Evolutionary conservation across 2,888 invertebrate genomes (phyloP).

Genomic region (Elmis aenea): DNA sequence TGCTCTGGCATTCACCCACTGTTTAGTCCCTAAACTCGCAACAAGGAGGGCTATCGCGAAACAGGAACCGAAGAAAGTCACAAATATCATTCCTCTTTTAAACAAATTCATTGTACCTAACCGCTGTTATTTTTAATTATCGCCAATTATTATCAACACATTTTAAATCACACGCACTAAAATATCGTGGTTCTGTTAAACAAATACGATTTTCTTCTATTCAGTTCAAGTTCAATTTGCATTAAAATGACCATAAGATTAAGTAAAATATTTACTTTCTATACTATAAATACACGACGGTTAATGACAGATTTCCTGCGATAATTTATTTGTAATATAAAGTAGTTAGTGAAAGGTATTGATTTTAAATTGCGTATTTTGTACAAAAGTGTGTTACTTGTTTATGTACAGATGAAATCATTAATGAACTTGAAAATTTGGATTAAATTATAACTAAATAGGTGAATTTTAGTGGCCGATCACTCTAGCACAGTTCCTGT

Average conservation of each 20-base stretch:
- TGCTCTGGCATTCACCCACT: slow-evolving; percentile 76
- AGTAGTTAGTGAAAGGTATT: not conserved
- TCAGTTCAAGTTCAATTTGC: not conserved
- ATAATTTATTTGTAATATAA: not conserved
- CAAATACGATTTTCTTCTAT: not conserved
- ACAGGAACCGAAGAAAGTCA: slow-evolving; percentile 76
- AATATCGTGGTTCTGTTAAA: too few species aligned
- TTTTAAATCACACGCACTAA: not conserved
- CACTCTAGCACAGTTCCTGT: slow-evolving; percentile 15
- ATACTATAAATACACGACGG: too few species aligned
- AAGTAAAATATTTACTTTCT: not conserved
- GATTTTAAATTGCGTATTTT: too few species aligned
- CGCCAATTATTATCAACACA: not conserved
- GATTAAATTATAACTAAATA: too few species aligned
- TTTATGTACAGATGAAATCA: too few species aligned
- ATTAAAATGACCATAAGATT: not conserved
- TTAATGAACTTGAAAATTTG: too few species aligned
- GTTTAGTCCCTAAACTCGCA: slow-evolving; percentile 77
- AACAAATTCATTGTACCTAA: slow-evolving; percentile 59
- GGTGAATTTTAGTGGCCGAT: slow-evolving; percentile 11
- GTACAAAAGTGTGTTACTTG: too few species aligned
- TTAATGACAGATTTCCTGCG: not conserved
- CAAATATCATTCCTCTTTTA: slow-evolving; percentile 72
- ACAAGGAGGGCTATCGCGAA: slow-evolving; percentile 72
- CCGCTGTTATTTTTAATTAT: too few species aligned